Evolutionary conservation across 2,888 invertebrate genomes (phyloP).

Genomic region (Exephanes ischioxanthus): DNA sequence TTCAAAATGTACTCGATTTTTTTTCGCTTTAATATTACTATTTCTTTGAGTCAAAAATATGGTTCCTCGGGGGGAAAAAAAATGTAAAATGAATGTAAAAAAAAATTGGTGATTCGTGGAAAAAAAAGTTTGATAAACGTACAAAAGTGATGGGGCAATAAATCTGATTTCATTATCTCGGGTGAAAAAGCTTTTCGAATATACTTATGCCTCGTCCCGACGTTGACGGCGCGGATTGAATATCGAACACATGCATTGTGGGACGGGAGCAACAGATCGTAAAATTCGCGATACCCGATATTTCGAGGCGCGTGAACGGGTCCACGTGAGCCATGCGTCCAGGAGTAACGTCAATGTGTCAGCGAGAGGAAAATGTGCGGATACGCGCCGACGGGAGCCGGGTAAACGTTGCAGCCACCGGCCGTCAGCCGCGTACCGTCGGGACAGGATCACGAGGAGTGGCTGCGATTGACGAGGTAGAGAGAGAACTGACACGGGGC

Average conservation of each 20-base stretch:
- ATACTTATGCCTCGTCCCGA: background rate
- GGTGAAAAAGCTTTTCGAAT: background rate
- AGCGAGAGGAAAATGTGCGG: background rate
- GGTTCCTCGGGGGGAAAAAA: too few relatives aligned
- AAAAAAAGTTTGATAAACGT: background rate
- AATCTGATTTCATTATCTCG: background rate
- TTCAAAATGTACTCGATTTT: background rate
- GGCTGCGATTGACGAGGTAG: conserved; percentile 54
- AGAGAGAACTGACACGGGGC: conserved; percentile 63
- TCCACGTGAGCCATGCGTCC: background rate
- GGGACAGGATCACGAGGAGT: background rate
- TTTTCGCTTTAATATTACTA: background rate
- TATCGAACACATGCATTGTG: background rate
- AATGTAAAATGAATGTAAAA: too few relatives aligned
- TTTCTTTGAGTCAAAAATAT: too few relatives aligned
- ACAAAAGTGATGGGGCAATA: background rate
- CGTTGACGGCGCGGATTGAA: background rate
- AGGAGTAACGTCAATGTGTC: conserved; percentile 8
- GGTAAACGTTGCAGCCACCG: background rate
- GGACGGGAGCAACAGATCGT: conserved; percentile 7
- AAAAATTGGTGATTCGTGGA: background rate
- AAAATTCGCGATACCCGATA: background rate
- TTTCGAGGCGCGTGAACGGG: background rate
- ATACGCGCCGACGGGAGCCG: background rate
- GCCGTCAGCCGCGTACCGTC: background rate